Evolutionary conservation across 2,797 vertebrate genomes (phyloP).

Genomic region (Sebastes minor): DNA sequence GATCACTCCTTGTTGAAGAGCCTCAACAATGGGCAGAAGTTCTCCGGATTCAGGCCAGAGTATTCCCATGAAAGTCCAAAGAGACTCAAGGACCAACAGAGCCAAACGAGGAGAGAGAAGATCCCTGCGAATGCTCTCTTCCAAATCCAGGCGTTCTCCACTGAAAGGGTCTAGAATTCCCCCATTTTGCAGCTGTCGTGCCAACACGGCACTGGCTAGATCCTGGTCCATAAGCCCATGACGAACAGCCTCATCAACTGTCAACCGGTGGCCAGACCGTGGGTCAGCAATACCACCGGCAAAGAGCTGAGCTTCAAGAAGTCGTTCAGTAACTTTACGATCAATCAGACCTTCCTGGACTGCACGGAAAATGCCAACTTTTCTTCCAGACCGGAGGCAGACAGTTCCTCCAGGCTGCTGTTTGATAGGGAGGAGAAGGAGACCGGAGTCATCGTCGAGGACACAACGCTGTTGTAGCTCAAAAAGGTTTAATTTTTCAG

Average conservation of each 20-base stretch:
- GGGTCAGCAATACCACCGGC: constrained; percentile 94
- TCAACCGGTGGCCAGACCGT: constrained; percentile 89
- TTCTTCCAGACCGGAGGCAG: constrained; percentile 87
- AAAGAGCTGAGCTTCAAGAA: constrained; percentile 94
- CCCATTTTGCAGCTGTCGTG: constrained; percentile 88
- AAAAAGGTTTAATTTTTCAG: constrained; percentile 85
- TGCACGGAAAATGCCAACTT: constrained; percentile 90
- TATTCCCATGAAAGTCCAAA: constrained; percentile 88
- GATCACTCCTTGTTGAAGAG: constrained; percentile 88
- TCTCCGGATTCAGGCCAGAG: constrained; percentile 93
- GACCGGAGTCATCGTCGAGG: constrained; percentile 82
- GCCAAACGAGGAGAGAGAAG: constrained; percentile 86
- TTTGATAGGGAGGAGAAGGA: constrained; percentile 89
- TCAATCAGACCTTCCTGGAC: constrained; percentile 93
- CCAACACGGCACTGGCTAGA: constrained; percentile 87
- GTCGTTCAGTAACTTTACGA: constrained; percentile 83
- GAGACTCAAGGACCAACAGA: constrained; percentile 88
- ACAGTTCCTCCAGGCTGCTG: constrained; percentile 89
- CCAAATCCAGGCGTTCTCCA: constrained; percentile 85
- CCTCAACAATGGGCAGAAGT: constrained; percentile 83
- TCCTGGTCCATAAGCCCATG: constrained; percentile 90
- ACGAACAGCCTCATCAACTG: constrained; percentile 85
- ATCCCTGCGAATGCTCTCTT: constrained; percentile 86
- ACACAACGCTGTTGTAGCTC: constrained; percentile 88
- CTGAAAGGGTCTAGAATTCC: constrained; percentile 88